Percentiles rank a stretch among this genome's conserved stretches.
Evolutionary conservation across 2,113 vertebrate species (phyloP).

Genomic region (Dryoscopus gambensis): DNA sequence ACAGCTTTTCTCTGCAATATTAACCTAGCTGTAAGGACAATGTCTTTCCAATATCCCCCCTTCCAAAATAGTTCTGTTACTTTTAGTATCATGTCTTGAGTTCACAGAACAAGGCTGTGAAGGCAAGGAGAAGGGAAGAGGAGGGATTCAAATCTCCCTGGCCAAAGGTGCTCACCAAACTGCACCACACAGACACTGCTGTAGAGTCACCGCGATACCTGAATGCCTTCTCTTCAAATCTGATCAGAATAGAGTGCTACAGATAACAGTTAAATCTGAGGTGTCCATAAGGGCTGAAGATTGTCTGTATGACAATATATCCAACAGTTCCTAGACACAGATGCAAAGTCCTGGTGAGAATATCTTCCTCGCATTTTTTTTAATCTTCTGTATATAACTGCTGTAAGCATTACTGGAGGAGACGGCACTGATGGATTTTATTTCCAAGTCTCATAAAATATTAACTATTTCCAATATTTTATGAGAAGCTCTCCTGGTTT

Average conservation of each 20-base stretch:
- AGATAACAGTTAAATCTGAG: not conserved
- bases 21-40: not conserved
- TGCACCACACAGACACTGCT: not conserved
- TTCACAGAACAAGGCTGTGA: not conserved
- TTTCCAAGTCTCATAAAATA: conserved; percentile 15
- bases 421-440: not conserved
- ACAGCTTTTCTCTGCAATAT: not conserved
- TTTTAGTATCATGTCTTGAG: not conserved
- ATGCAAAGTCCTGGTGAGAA: not conserved
- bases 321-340: not conserved
- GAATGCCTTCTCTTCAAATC: not conserved
- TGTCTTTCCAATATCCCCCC: not conserved
- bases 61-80: not conserved
- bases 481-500: not conserved
- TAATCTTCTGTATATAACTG: not conserved
- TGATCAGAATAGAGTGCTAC: not conserved
- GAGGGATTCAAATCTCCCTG: not conserved
- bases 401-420: not conserved
- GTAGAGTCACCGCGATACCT: not conserved
- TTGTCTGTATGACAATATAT: not conserved
- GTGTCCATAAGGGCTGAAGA: not conserved
- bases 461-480: conserved; percentile 12
- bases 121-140: not conserved
- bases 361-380: not conserved
- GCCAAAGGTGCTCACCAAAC: not conserved